Conservation (phyloP, 2,888 invertebrate genomes). For the Sinelater perroti region DNA sequence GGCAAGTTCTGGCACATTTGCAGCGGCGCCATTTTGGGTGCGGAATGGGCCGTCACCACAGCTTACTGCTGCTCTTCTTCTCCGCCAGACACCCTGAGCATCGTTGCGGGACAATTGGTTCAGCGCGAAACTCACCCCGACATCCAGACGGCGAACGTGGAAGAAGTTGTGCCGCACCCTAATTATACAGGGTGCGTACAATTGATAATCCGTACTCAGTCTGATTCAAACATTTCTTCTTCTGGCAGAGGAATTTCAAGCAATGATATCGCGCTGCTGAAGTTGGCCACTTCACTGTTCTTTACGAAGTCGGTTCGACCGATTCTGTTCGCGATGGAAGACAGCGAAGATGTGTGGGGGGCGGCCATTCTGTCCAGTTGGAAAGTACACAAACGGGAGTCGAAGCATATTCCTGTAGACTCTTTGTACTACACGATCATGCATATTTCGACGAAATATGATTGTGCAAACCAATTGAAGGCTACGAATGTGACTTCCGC, state of each 20-base stretch:
- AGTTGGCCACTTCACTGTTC: constrained; percentile 27
- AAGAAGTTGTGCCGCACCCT: constrained; percentile 19
- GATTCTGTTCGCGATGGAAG: constrained; percentile 18
- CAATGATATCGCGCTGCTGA: constrained; percentile 42
- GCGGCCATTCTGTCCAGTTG: constrained; percentile 21
- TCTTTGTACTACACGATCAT: constrained; percentile 17
- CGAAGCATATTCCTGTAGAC: not conserved
- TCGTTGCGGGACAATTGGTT: constrained; percentile 18
- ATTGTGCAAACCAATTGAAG: not conserved
- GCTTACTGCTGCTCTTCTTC: constrained; percentile 24
- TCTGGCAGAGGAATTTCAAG: constrained; percentile 8
- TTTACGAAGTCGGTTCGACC: constrained; percentile 35
- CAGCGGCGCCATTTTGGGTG: constrained; percentile 20
- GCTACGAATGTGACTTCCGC: not conserved
- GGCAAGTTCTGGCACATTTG: constrained; percentile 18
- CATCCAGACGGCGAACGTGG: constrained; percentile 9
- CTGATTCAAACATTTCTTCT: not conserved
- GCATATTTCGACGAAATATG: not conserved
- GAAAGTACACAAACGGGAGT: constrained; percentile 12
- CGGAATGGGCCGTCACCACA: constrained; percentile 18
- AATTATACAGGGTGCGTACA: constrained; percentile 10
- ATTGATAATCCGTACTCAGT: not conserved
- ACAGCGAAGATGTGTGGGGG: constrained; percentile 22
- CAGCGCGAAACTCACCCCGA: constrained; percentile 9
- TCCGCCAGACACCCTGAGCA: not conserved